Evolutionary conservation across 2,888 invertebrate species (phyloP).

Genomic region (Crematogaster levior): DNA sequence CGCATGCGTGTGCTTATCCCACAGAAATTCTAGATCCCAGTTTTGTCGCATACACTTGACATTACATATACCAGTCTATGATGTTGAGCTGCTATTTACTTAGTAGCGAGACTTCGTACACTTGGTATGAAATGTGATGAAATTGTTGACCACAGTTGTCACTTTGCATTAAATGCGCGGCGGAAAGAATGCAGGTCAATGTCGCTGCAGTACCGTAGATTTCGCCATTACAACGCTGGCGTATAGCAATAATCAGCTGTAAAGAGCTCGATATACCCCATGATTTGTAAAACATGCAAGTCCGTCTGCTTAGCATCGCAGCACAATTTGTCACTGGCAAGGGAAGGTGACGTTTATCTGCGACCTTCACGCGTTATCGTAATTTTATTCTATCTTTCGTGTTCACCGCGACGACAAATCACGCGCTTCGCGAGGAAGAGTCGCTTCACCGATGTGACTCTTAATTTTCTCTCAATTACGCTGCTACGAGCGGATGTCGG

Average conservation of each 20-base stretch:
- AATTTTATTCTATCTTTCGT: conserved; percentile 54
- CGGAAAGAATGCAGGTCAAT: conserved; percentile 44
- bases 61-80: background rate
- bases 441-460: conserved; percentile 53
- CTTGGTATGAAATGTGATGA: conserved; percentile 32
- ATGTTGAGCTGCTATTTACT: conserved; percentile 23
- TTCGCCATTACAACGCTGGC: background rate
- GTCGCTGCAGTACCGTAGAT: conserved; percentile 17
- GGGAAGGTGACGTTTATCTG: conserved; percentile 30
- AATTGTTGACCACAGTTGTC: conserved; percentile 1
- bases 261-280: background rate
- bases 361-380: conserved; percentile 54
- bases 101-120: conserved; percentile 6
- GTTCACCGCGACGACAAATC: conserved; percentile 33
- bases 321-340: background rate
- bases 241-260: background rate
- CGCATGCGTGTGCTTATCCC: background rate
- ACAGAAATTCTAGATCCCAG: background rate
- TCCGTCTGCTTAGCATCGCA: background rate
- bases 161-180: conserved; percentile 33
- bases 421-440: conserved; percentile 31
- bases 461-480: conserved; percentile 78
- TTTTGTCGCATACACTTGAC: conserved; percentile 7
- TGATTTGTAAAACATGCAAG: conserved; percentile 13
- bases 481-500: conserved; percentile 67